A percentile compares a stretch with the other conserved stretches of the same genome.
Conservation (phyloP, 2,113 vertebrate species). For the Oreochromis aureus region DNA sequence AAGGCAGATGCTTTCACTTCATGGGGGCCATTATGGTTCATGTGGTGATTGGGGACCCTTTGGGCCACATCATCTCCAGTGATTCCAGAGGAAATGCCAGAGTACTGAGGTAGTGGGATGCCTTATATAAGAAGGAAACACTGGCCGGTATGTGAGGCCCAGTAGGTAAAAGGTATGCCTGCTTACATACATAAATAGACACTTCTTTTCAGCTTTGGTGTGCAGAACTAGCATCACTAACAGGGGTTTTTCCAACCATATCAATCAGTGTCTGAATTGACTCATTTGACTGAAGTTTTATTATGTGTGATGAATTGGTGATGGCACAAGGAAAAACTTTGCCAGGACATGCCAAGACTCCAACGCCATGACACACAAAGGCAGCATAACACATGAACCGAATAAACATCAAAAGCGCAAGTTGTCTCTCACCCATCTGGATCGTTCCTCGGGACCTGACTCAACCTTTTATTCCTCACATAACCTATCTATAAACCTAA, state of each 20-base stretch:
- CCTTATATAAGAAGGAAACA: background rate
- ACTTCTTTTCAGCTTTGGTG: background rate
- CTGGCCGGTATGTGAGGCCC: background rate
- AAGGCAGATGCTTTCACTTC: background rate
- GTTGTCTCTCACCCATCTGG: background rate
- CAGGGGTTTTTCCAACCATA: background rate
- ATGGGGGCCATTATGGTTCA: background rate
- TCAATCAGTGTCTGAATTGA: background rate
- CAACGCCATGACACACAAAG: background rate
- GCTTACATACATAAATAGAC: background rate
- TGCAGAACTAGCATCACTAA: background rate
- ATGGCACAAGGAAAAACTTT: background rate
- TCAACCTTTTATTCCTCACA: background rate
- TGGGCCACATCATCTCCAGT: slow-evolving; percentile 48
- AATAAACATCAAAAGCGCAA: background rate
- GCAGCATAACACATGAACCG: background rate
- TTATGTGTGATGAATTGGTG: background rate
- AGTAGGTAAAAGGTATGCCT: background rate
- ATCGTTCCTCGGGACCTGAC: background rate
- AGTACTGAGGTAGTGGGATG: slow-evolving; percentile 49
- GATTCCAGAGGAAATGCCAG: slow-evolving; percentile 68
- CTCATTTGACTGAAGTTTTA: background rate
- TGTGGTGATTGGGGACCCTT: background rate
- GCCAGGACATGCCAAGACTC: background rate
- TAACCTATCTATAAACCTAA: background rate